Conservation (phyloP, 2,888 invertebrate genomes). For the Drosophila anomelani region DNA sequence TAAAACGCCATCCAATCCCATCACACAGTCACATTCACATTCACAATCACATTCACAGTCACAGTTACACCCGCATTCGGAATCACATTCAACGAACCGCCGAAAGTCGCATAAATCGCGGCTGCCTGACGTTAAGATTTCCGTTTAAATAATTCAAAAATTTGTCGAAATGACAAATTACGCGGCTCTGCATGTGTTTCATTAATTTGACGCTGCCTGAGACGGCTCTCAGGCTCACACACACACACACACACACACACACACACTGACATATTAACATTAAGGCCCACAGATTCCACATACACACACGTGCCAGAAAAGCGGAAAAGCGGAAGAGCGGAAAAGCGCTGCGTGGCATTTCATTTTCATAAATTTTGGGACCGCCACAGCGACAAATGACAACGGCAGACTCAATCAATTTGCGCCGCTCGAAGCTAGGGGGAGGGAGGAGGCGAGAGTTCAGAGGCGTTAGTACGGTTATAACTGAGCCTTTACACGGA, state of each 20-base stretch:
- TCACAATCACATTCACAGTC: constrained; percentile 23
- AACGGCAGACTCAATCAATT: constrained; percentile 76
- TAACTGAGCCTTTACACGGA: constrained; percentile 12
- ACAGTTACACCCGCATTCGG: constrained; percentile 38
- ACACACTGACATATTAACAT: constrained; percentile 8
- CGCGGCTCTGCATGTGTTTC: constrained; percentile 72
- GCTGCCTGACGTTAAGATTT: constrained; percentile 64
- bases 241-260: constrained; percentile 1
- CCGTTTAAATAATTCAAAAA: constrained; percentile 74
- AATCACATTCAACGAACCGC: constrained; percentile 30
- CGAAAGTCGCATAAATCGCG: constrained; percentile 49
- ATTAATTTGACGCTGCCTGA: constrained; percentile 61
- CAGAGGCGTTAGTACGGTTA: constrained; percentile 37
- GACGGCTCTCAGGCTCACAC: constrained; percentile 23
- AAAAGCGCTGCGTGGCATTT: constrained; percentile 63
- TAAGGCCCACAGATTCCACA: constrained; percentile 31
- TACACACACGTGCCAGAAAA: constrained; percentile 52
- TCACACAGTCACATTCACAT: constrained; percentile 32
- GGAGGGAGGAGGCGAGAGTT: background rate
- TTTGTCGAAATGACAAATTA: constrained; percentile 76
- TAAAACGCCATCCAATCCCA: constrained; percentile 47
- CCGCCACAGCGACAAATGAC: constrained; percentile 70
- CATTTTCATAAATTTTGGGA: constrained; percentile 73
- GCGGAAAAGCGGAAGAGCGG: constrained; percentile 57
- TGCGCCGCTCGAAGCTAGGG: constrained; percentile 43